Percentiles rank a stretch among this genome's conserved stretches.
Evolutionary conservation across 2,113 vertebrate species (phyloP).

Genomic region (Benitochromis conjunctus): DNA sequence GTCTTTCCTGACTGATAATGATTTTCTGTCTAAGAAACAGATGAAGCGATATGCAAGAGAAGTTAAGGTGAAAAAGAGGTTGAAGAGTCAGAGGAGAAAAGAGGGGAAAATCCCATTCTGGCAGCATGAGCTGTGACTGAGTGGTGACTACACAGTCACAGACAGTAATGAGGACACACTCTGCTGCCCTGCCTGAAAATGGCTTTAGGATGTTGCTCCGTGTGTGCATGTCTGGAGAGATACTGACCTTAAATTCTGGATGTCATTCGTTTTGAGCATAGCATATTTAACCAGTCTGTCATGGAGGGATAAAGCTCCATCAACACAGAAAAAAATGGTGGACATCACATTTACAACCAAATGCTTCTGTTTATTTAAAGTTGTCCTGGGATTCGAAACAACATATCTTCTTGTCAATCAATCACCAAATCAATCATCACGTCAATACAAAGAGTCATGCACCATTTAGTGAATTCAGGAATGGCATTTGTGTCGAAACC

Average conservation of each 20-base stretch:
- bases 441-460: slow-evolving; percentile 10
- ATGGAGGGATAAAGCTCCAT: slow-evolving; percentile 1
- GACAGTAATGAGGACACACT: slow-evolving; percentile 64
- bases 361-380: background rate
- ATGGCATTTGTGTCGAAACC: background rate
- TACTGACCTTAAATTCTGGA: slow-evolving; percentile 42
- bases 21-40: slow-evolving; percentile 69
- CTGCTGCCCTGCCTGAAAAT: slow-evolving; percentile 55
- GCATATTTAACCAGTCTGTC: slow-evolving; percentile 39
- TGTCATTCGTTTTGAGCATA: slow-evolving; percentile 39
- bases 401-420: slow-evolving; percentile 4
- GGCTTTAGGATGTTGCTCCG: slow-evolving; percentile 26
- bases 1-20: slow-evolving; percentile 62
- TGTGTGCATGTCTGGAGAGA: background rate
- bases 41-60: slow-evolving; percentile 67
- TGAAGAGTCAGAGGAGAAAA: slow-evolving; percentile 16
- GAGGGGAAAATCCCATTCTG: slow-evolving; percentile 51
- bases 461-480: background rate
- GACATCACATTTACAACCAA: slow-evolving; percentile 4
- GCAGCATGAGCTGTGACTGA: slow-evolving; percentile 57
- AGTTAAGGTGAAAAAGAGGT: slow-evolving; percentile 52
- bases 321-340: slow-evolving; percentile 8
- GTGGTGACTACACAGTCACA: slow-evolving; percentile 57
- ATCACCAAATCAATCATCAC: slow-evolving; percentile 15
- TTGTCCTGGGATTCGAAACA: background rate